Percentiles rank a stretch among this genome's conserved stretches.
Evolutionary conservation across 2,113 vertebrate genomes (phyloP).

Genomic region (Pandion haliaetus): DNA sequence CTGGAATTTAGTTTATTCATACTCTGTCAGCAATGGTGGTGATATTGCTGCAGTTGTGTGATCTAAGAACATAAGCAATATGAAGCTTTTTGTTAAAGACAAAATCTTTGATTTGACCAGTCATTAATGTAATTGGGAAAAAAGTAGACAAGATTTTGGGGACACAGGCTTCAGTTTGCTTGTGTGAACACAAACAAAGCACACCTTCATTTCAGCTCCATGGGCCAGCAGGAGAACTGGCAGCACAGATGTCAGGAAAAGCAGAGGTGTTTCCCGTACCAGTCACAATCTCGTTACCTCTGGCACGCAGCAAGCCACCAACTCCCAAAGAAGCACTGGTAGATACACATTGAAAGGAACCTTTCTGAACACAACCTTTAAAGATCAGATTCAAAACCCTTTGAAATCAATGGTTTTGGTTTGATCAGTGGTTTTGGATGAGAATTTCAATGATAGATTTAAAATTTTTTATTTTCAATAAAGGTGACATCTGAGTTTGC

Average conservation of each 20-base stretch:
- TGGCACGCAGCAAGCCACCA: neutral
- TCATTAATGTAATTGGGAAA: neutral
- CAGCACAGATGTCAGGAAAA: neutral
- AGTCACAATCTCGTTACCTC: neutral
- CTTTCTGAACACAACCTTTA: neutral
- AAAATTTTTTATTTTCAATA: neutral
- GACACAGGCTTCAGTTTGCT: neutral
- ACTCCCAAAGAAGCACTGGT: neutral
- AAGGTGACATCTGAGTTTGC: neutral
- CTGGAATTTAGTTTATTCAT: neutral
- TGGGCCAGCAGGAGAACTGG: neutral
- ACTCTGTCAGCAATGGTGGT: neutral
- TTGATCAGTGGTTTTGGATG: neutral
- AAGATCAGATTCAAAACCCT: neutral
- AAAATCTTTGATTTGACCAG: neutral
- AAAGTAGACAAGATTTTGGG: neutral
- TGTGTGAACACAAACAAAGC: neutral
- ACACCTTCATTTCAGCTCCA: neutral
- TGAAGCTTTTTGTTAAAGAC: neutral
- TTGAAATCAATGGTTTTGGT: neutral
- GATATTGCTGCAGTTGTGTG: neutral
- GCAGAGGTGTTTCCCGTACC: neutral
- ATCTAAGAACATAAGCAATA: neutral
- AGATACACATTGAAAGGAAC: neutral
- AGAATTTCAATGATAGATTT: neutral